These are phyloP conservation scores for Pogonognathellus flavescens DNA, from an alignment of 1,140 invertebrate species.

Conservation along the genomic window DNA sequence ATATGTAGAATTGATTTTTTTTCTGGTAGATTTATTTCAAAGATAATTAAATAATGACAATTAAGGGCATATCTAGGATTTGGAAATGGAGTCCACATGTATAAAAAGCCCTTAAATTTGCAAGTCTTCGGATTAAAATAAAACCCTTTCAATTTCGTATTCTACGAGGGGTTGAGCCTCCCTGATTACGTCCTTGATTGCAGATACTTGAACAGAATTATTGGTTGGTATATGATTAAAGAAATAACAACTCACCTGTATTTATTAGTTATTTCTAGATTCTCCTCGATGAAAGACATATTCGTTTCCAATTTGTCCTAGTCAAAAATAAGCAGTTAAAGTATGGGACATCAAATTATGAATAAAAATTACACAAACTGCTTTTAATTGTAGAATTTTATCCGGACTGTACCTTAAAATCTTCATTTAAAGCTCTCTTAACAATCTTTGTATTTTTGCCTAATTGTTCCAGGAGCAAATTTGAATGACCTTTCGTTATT, in stretches of 20 bases:
- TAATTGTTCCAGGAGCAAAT: not conserved
- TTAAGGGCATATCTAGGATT: too few species aligned
- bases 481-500: not conserved
- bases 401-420: not conserved
- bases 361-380: not conserved
- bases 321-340: not conserved
- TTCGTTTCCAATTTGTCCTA: not conserved
- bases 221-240: not conserved
- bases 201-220: not conserved
- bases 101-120: too few species aligned
- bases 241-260: not conserved
- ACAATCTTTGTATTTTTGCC: not conserved
- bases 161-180: too few species aligned
- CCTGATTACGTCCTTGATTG: too few species aligned
- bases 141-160: not conserved
- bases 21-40: too few species aligned
- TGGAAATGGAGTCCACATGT: too few species aligned
- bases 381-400: not conserved
- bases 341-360: not conserved
- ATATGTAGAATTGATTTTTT: too few species aligned
- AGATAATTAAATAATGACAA: not conserved
- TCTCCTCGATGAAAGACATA: not conserved
- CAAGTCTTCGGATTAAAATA: too few species aligned
- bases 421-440: not conserved
- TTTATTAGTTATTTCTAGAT: not conserved